Percentiles rank a stretch among this genome's conserved stretches.
Evolutionary conservation across 2,888 invertebrate genomes (phyloP).

Genomic region (Parnassius mnemosyne): DNA sequence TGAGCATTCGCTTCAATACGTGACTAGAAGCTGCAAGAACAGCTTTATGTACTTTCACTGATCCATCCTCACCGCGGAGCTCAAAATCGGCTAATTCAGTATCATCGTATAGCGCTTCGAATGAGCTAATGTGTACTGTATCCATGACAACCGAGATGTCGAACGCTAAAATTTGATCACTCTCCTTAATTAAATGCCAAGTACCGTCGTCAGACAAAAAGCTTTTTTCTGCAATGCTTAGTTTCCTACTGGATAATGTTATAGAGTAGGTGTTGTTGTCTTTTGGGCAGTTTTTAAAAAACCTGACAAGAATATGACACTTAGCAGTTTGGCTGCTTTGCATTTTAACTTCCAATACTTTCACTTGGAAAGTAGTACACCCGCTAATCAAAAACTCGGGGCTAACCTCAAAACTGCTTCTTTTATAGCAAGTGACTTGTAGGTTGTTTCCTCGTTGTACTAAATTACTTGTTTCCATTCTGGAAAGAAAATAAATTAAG

Average conservation of each 20-base stretch:
- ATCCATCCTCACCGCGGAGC: too few relatives aligned
- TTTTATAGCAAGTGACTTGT: slow-evolving; percentile 16
- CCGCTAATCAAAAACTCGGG: slow-evolving; percentile 43
- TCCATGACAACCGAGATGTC: slow-evolving; percentile 42
- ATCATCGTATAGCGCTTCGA: slow-evolving; percentile 25
- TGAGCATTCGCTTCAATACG: too few relatives aligned
- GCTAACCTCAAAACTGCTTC: slow-evolving; percentile 25
- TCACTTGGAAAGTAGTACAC: slow-evolving; percentile 41
- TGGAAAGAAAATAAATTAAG: slow-evolving; percentile 23
- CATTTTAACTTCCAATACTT: too few relatives aligned
- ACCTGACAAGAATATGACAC: slow-evolving; percentile 44
- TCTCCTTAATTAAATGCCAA: slow-evolving; percentile 48
- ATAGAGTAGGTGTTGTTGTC: slow-evolving; percentile 44
- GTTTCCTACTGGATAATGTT: slow-evolving; percentile 40
- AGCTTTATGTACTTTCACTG: too few relatives aligned
- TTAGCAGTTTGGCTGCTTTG: too few relatives aligned
- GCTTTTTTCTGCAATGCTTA: slow-evolving; percentile 37
- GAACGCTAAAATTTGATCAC: slow-evolving; percentile 43
- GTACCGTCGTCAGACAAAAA: slow-evolving; percentile 49
- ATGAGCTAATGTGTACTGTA: slow-evolving; percentile 32
- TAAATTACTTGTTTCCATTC: slow-evolving; percentile 43
- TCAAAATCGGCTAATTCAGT: too few relatives aligned
- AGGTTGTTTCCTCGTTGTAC: slow-evolving; percentile 44
- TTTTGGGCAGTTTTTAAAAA: slow-evolving; percentile 36
- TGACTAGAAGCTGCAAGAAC: too few relatives aligned